Base-by-base conservation (phyloP, 1,140 invertebrate species). In the Medauroidea extradentata region DNA sequence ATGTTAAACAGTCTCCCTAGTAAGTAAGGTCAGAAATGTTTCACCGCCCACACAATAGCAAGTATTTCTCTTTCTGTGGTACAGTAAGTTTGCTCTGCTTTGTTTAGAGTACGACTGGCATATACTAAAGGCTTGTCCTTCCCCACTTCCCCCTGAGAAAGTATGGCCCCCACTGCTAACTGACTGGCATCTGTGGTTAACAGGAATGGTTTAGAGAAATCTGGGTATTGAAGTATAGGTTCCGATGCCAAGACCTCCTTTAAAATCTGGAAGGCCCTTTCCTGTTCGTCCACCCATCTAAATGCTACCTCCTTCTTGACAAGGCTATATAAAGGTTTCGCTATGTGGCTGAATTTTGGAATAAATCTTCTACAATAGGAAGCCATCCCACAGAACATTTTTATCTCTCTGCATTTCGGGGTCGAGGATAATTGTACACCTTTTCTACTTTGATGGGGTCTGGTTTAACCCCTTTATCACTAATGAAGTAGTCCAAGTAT, bases 131-230 rank as follows among this genome's bases (percentile, higher is more conserved):
- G 71, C 29, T 63, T 41, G 16, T 72, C 69, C 46, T 64, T 63
- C 5, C 52, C 64, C 11, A 60, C 38, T 1, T 62, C 24, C 3
- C 57, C 58, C 65, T 75, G 73, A 7, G 68, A 70, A 23, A 77
- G 49, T 1, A 75, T 67, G 0, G 65, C 65, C 79, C 61, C 71
- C 77, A 65, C 76, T 74, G 7, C 80, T 78, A 38, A 73, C 75
- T 48, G 80, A 75, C 57, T 74, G 76, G 62, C 78, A n/a, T 82
- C 80, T 41, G 83, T 83, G 62, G 76, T 82, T 29, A 82, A 81
- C 78, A 80, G 82, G 73, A 75, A 77, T 18, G 62, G 53, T 63
- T 71, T 59, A 0, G 58, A 43, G 46, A 72, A 73, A 57, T 74
- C 64, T 1, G 74, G 71, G 44, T 71, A 73, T 63, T 64, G 57